Conservation (phyloP, 1,140 invertebrate species). For the Lineus longissimus region DNA sequence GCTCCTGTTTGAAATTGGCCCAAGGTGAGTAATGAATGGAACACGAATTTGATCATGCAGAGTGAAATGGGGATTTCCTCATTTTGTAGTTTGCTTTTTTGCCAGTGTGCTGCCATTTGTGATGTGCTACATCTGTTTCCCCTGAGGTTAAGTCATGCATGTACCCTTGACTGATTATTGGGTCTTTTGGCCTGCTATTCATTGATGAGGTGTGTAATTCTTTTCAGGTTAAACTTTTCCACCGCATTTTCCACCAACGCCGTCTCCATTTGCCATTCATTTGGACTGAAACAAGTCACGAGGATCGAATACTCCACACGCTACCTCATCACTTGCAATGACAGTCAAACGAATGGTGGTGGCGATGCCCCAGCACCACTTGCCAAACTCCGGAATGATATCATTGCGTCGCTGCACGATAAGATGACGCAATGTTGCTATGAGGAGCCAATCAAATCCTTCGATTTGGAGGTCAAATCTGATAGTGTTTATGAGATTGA, state of each 20-base stretch:
- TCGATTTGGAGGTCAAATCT: slow-evolving; percentile 62
- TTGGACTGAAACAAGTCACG: slow-evolving; percentile 68
- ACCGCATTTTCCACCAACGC: slow-evolving; percentile 93
- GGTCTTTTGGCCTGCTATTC: too few relatives aligned
- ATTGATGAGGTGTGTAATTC: too few relatives aligned
- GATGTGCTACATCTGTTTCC: too few relatives aligned
- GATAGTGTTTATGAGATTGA: slow-evolving; percentile 80
- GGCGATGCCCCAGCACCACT: not conserved
- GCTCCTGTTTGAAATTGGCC: slow-evolving; percentile 55
- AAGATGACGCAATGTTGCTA: slow-evolving; percentile 80
- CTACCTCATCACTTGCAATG: slow-evolving; percentile 65
- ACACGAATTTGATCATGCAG: too few relatives aligned
- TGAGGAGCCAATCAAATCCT: slow-evolving; percentile 66
- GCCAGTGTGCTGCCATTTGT: too few relatives aligned
- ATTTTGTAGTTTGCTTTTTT: too few relatives aligned
- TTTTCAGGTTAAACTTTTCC: slow-evolving; percentile 81
- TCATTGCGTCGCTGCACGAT: slow-evolving; percentile 67
- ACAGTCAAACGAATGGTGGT: slow-evolving; percentile 23
- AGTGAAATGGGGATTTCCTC: too few relatives aligned
- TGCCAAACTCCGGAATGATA: slow-evolving; percentile 2
- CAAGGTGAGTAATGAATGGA: slow-evolving; percentile 39
- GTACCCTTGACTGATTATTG: too few relatives aligned
- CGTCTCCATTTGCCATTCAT: slow-evolving; percentile 84
- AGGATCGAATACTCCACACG: slow-evolving; percentile 78
- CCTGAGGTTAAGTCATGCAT: too few relatives aligned